Evolutionary conservation across 2,113 vertebrate genomes (phyloP).

Genomic region (Xenotilapia flavipinnis): DNA sequence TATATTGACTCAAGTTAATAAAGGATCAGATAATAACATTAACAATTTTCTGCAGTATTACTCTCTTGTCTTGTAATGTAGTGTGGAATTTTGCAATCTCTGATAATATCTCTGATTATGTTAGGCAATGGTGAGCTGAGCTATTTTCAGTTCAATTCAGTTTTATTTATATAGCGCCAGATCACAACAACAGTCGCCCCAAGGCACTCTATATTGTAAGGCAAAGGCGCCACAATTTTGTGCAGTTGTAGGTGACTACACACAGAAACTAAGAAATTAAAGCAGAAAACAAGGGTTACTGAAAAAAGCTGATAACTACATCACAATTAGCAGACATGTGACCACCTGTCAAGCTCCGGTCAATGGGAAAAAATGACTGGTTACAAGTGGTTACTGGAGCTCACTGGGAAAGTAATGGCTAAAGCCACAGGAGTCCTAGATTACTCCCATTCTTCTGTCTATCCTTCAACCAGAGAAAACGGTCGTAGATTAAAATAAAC

Average conservation of each 20-base stretch:
- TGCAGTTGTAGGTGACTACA: not conserved
- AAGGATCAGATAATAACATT: not conserved
- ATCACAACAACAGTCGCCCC: not conserved
- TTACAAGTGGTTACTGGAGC: not conserved
- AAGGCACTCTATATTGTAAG: not conserved
- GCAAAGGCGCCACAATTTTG: not conserved
- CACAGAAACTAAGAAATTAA: not conserved
- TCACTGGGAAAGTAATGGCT: not conserved
- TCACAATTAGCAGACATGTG: not conserved
- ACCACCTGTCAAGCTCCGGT: not conserved
- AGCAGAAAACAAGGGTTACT: not conserved
- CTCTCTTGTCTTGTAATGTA: not conserved
- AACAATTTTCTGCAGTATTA: not conserved
- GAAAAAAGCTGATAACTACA: not conserved
- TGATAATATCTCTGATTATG: not conserved
- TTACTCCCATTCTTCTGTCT: not conserved
- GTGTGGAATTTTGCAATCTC: not conserved
- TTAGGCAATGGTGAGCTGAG: not conserved
- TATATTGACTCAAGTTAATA: not conserved
- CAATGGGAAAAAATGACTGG: not conserved
- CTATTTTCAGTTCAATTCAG: not conserved
- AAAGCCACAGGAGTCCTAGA: not conserved
- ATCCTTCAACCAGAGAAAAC: not conserved
- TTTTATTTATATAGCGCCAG: not conserved
- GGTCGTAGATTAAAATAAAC: not conserved